These are phyloP conservation scores for Notothenia coriiceps DNA, from an alignment of 2,113 vertebrate genomes.

Conservation along the genomic window DNA sequence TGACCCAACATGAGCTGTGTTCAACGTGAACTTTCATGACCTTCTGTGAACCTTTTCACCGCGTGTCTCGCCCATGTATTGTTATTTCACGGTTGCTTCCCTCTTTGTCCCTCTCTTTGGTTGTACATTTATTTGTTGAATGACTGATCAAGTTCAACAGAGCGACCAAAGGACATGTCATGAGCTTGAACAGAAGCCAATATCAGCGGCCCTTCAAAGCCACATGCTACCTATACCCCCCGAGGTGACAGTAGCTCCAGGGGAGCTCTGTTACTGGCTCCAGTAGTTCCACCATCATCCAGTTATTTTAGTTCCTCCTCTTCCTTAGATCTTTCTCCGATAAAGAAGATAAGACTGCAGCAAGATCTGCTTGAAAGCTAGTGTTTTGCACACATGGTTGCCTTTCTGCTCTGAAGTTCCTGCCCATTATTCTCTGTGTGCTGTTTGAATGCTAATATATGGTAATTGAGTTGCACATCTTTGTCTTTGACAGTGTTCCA, in stretches of 20 bases:
- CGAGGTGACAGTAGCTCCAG: conserved; percentile 63
- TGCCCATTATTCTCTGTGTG: conserved; percentile 45
- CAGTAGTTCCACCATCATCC: conserved; percentile 60
- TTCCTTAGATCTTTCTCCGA: conserved; percentile 68
- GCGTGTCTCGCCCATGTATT: conserved; percentile 22
- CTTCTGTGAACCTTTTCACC: conserved; percentile 17
- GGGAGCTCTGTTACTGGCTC: conserved; percentile 48
- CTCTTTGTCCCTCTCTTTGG: conserved; percentile 56
- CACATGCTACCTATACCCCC: conserved; percentile 46
- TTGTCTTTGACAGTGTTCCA: conserved; percentile 51
- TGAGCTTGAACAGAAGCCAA: conserved; percentile 73
- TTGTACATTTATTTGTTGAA: conserved; percentile 77
- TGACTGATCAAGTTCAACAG: conserved; percentile 77
- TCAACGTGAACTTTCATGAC: conserved; percentile 26
- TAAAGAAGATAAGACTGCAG: conserved; percentile 51
- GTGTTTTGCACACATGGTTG: conserved; percentile 51
- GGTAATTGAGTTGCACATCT: conserved; percentile 46
- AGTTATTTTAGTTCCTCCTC: conserved; percentile 41
- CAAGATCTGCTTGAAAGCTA: conserved; percentile 35
- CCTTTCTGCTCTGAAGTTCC: conserved; percentile 36
- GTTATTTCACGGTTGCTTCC: conserved; percentile 41
- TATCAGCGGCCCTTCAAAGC: conserved; percentile 73
- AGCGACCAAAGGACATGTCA: conserved; percentile 74
- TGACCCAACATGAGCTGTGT: conserved; percentile 33
- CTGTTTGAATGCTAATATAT: conserved; percentile 34